Evolutionary conservation across 2,113 vertebrate species (phyloP), one percentile per base, ranked within the genome.

Genomic region (Tupaia tana): DNA sequence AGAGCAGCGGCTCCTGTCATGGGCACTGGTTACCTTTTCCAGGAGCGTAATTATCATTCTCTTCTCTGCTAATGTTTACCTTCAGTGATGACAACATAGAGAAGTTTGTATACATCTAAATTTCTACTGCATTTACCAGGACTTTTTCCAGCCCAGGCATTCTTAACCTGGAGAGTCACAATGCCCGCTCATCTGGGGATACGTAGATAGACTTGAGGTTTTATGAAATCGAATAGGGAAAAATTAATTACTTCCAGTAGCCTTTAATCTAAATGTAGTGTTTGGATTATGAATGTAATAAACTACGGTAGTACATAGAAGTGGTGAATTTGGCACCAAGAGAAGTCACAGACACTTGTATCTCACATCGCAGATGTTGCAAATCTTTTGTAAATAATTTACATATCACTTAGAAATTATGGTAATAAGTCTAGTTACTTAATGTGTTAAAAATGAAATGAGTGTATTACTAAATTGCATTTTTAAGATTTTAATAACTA

Each of bases 401-500:
- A 91, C 43, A 34, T 59, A 52, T 81, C 20, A 74, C 63, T 43
- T 78, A 58, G 61, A 91, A 89, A 93, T 77, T 69, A 80, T 86
- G 25, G 3, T 89, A 66, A 81, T 67, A 88, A 73, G 74, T 66
- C 34, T 90, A 70, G 43, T 90, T 93, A 74, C 63, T 63, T 64
- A 87, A 84, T 80, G 9, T 82, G 59, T 91, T 94, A 75, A 89
- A 61, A 86, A 80, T 61, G 66, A 94, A 88, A 27, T 34, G 54
- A 31, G 61, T 87, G 14, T 43, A 54, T 89, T 83, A 43, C 13
- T 34, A 13, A 88, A 22, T 78, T 66, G 31, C 16, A 73, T 69
- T 93, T 88, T 73, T 11, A 90, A 66, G 58, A 43, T 93, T 78
- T 88, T 96, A 81, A 61, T 81, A 87, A 59, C 63, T 83, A 24